Base-by-base conservation (phyloP, 2,797 vertebrate genomes). In the Onychomys leucogaster region DNA sequence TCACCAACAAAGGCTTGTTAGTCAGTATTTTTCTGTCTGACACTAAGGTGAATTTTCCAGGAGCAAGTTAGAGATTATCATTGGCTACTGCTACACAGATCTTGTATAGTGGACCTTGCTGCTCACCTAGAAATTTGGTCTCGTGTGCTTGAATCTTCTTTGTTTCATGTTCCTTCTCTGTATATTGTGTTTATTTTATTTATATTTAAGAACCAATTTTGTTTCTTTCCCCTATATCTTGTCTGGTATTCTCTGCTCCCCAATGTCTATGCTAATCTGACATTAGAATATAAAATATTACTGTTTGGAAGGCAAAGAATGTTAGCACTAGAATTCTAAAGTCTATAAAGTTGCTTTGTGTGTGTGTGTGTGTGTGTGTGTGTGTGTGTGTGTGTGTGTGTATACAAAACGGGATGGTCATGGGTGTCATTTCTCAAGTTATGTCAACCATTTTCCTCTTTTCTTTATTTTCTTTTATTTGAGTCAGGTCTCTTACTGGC, bases 211-310 rank as follows among this genome's bases (percentile, higher is more conserved):
- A 85, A 17, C 27, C 61, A 49, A 55, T 63, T 75, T 82, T 90
- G 29, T 90, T 96, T 52, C 46, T 84, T 87, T 76, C 84, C 4
- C 23, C 3, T 65, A 5, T 94, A n/a, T 43, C 19, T 78, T 71
- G 76, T 67, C 19, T 87, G 84, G 16, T 75, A 94, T 73, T 57
- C 52, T 92, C 34, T 88, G 41, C 14, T 84, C 23, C 7, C 32
- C 46, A 61, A 69, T 69, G 63, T 93, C 5, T 61, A 84, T 61
- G 34, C 89, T 96, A 94, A 91, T 12, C 6, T 93, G 41, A 86
- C 73, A 13, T 34, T 84, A 94, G 34, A 95, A 77, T 80, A 94
- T 91, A 86, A 95, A 90, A 67, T 82, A 29, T 27, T 88, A 80
- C 10, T 89, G 2, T 43, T 46, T 89, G 19, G 89, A 92, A 88